phyloP scores from a whole-genome alignment of 2,888 invertebrate species.

The Phalera bucephala region DNA sequence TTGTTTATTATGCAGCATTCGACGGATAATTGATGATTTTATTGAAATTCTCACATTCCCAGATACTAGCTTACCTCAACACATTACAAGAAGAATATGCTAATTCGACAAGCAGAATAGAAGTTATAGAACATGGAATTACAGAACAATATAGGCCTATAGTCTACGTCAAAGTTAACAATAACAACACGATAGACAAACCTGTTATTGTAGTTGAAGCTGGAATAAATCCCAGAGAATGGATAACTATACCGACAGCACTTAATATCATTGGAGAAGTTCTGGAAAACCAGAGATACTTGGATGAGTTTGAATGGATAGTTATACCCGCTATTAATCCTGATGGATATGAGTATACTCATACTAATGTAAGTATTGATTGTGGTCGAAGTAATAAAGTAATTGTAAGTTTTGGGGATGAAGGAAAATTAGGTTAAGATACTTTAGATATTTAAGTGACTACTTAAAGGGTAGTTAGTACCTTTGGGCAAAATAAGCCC shows the following conservation, averaged over 20 bases:
- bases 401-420: no score
- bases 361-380: slow-evolving; percentile 68
- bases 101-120: slow-evolving; percentile 35
- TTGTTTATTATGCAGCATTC: no score
- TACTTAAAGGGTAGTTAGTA: no score
- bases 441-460: no score
- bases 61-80: slow-evolving; percentile 55
- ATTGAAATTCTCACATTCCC: no score
- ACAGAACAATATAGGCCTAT: slow-evolving; percentile 53
- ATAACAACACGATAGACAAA: slow-evolving; percentile 48
- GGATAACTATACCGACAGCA: slow-evolving; percentile 87
- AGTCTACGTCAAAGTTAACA: slow-evolving; percentile 75
- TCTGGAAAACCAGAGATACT: slow-evolving; percentile 69
- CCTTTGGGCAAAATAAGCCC: no score
- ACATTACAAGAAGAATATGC: slow-evolving; percentile 34
- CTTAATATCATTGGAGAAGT: slow-evolving; percentile 85
- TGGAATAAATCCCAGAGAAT: slow-evolving; percentile 86
- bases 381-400: no score
- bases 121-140: slow-evolving; percentile 45
- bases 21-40: no score
- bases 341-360: slow-evolving; percentile 88
- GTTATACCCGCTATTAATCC: slow-evolving; percentile 88
- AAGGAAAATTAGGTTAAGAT: no score
- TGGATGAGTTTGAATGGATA: slow-evolving; percentile 85
- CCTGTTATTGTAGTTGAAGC: slow-evolving; percentile 83